Evolutionary conservation across 2,797 vertebrate species (phyloP), one percentile per base, ranked within the genome.

Genomic region (Botia almorhae): DNA sequence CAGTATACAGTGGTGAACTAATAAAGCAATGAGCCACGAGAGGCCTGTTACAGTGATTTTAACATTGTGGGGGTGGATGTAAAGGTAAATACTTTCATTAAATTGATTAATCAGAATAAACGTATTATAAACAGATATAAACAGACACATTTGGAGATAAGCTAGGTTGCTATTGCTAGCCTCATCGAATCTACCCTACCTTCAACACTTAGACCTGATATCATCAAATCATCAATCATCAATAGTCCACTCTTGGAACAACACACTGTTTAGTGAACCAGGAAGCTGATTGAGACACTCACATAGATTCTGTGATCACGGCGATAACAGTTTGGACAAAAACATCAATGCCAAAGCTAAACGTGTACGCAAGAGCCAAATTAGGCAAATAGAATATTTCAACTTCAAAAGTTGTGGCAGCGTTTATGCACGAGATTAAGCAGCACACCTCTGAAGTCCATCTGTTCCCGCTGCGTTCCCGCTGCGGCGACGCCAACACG

Each of bases 21-120:
- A 94, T 93, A 94, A 95, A 94, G 94, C 95, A 91, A 96, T 95
- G 93, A 86, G 88, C 92, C 90, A 29, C 89, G 88, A 92, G 56
- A 58, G 78, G 56, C 67, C 89, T 55, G 50, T 12, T 70, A 83
- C 76, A 88, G 77, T 74, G 74, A 81, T 81, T 75, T 78, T 69
- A 68, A 7, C n/a, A 64, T 7, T 0, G 33, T 43, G 55, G 26
- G 19, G 46, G 60, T 51, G 46, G 48, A 14, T 17, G 26, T 73
- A 2, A 17, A 50, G 48, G 12, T 50, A 50, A 50, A 50, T 14
- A 14, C 2, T 50, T 50, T 39, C 6, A 39, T 36, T 36, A 36
- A 36, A 36, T 4, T 36, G 33, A 36, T 4, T 4, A 36, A 36
- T 8, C 6, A 39, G 36, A 39, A 39, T 39, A 39, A 39, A 7